Conservation (phyloP, 2,888 invertebrate species). For the Fragum whitleyi region DNA sequence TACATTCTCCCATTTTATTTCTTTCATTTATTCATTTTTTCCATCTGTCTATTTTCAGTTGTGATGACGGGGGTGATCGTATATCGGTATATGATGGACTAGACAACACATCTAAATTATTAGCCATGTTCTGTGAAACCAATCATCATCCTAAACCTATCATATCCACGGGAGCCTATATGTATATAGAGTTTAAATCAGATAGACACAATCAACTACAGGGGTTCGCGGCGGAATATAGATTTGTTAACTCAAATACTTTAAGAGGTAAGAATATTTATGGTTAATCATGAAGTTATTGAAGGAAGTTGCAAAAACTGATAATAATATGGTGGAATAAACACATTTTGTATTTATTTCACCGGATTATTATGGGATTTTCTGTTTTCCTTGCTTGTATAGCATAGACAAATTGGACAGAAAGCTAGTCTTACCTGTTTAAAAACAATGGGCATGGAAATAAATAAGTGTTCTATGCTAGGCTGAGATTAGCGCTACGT, state of each 20-base stretch:
- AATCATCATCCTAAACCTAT: slow-evolving; percentile 71
- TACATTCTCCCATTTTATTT: neutral
- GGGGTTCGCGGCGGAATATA: slow-evolving; percentile 78
- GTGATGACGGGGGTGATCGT: slow-evolving; percentile 72
- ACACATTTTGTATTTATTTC: no score
- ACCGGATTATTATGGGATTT: no score
- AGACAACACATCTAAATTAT: slow-evolving; percentile 63
- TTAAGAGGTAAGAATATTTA: neutral
- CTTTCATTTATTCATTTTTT: neutral
- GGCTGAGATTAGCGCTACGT: no score
- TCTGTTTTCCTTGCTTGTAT: no score
- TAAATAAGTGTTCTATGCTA: no score
- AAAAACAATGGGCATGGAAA: no score
- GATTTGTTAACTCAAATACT: slow-evolving; percentile 42
- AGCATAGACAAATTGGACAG: no score
- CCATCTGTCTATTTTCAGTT: slow-evolving; percentile 57
- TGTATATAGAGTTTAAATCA: slow-evolving; percentile 77
- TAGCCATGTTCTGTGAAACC: slow-evolving; percentile 73
- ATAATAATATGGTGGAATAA: no score
- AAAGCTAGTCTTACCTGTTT: no score
- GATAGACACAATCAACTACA: slow-evolving; percentile 71
- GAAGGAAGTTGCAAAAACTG: no score
- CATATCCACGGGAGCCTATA: slow-evolving; percentile 69
- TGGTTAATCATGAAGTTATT: no score
- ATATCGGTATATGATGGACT: slow-evolving; percentile 76